Conservation (phyloP, 2,888 invertebrate species). For the Cryptocephalus moraei region DNA sequence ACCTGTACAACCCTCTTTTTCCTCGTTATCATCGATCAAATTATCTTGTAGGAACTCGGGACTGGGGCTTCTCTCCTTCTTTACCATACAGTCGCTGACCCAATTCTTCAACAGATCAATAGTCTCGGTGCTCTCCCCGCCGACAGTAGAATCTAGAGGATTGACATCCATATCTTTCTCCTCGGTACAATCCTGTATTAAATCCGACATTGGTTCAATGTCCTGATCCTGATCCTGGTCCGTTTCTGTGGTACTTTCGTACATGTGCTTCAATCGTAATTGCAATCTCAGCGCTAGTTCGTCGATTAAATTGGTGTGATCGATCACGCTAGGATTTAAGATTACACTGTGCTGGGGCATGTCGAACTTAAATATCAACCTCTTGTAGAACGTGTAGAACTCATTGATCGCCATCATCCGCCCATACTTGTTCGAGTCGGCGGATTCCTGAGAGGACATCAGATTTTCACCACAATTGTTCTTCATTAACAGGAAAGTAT, state of each 20-base stretch:
- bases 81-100: constrained; percentile 19
- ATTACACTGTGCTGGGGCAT: constrained; percentile 47
- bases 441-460: constrained; percentile 2
- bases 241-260: constrained; percentile 10
- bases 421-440: constrained; percentile 15
- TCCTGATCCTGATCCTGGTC: constrained; percentile 1
- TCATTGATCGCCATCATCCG: constrained; percentile 21
- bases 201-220: background rate
- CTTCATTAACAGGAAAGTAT: constrained; percentile 11
- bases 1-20: constrained; percentile 1
- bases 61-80: constrained; percentile 19
- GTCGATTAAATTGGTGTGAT: constrained; percentile 37
- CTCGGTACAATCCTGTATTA: too few relatives aligned
- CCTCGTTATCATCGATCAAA: background rate
- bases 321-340: constrained; percentile 42
- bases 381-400: constrained; percentile 10
- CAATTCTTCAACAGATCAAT: constrained; percentile 20
- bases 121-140: constrained; percentile 8
- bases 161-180: background rate
- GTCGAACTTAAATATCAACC: constrained; percentile 35
- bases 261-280: constrained; percentile 22
- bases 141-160: constrained; percentile 8
- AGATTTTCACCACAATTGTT: background rate
- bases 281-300: constrained; percentile 36
- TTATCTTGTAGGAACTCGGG: constrained; percentile 16